Base-by-base conservation (phyloP, 2,888 invertebrate genomes). In the Temnothorax ravouxi region DNA sequence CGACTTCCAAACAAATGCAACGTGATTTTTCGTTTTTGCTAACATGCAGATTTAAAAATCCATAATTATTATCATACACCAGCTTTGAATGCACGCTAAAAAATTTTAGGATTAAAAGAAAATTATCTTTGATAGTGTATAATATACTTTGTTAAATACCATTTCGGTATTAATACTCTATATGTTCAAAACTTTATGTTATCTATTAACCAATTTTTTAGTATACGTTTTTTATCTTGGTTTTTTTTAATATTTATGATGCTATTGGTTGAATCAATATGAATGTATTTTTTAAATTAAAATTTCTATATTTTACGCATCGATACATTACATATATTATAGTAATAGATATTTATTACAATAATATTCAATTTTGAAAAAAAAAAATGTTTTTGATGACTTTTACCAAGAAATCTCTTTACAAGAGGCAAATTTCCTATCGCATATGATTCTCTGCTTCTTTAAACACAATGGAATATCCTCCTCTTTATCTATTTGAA, bases 401-500 rank as follows among this genome's bases (percentile, higher is more conserved):
- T 47, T 61, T 59, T 21, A 29, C 5, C 0, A 50, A 52, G 8
- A 38, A 13, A 52, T 50, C 15, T 6, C 13, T 41, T 41, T n/a
- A 75, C 5, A 41, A 52, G 3, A 76, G 9, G 0, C 8, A 34
- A 75, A 62, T 13, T 38, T 41, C 0, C 38, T 38, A 52, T 67
- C 13, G 3, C 8, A 13, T 1, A 18, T 38, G 38, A 41, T 66
- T 50, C 13, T 44, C n/a, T 18, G 18, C 34, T 44, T 21, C 18
- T 66, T 50, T 52, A 21, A 6, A 0, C 13, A n/a, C 50, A 25
- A 76, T 52, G 69, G 71, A 69, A 77, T 54, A 54, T 69, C 25
- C 41, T 67, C 13, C 71, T 77, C 77, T 77, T 69, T 29, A 69
- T 41, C 54, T 69, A 71, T 52, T 76, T 76, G 21, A 76, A 67